phyloP scores from a whole-genome alignment of 2,888 invertebrate species.

The Portevinia maculata region DNA sequence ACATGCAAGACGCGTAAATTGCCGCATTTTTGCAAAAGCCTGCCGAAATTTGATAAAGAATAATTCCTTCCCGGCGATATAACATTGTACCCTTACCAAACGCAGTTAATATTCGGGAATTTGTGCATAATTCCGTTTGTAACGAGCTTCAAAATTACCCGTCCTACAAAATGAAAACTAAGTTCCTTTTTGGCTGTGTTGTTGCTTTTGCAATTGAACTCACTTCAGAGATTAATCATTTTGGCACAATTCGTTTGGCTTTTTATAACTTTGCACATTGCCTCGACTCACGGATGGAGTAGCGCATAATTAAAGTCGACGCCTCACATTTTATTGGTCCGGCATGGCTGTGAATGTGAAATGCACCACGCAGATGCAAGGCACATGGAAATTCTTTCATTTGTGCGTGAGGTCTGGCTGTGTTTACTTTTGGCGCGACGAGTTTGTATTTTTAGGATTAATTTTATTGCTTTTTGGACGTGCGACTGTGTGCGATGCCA shows the following conservation, averaged over 20 bases:
- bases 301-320: slow-evolving; percentile 66
- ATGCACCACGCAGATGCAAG: slow-evolving; percentile 25
- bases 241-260: slow-evolving; percentile 62
- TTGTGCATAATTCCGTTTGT: slow-evolving; percentile 40
- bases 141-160: background rate
- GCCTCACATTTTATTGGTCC: slow-evolving; percentile 53
- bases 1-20: slow-evolving; percentile 19
- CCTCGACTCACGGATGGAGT: slow-evolving; percentile 61
- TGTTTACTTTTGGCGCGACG: slow-evolving; percentile 49
- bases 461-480: background rate
- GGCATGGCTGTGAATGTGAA: slow-evolving; percentile 56
- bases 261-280: slow-evolving; percentile 24
- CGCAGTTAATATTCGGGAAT: slow-evolving; percentile 22
- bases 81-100: background rate
- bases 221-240: slow-evolving; percentile 67
- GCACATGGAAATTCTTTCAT: slow-evolving; percentile 26
- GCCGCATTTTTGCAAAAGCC: background rate
- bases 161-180: slow-evolving; percentile 4
- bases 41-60: background rate
- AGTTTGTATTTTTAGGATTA: slow-evolving; percentile 55
- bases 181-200: slow-evolving; percentile 43
- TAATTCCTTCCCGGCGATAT: background rate
- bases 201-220: slow-evolving; percentile 55
- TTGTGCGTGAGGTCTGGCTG: slow-evolving; percentile 23
- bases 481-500: slow-evolving; percentile 19